Conservation (phyloP, 2,888 invertebrate genomes). For the Calameuta pallipes region DNA sequence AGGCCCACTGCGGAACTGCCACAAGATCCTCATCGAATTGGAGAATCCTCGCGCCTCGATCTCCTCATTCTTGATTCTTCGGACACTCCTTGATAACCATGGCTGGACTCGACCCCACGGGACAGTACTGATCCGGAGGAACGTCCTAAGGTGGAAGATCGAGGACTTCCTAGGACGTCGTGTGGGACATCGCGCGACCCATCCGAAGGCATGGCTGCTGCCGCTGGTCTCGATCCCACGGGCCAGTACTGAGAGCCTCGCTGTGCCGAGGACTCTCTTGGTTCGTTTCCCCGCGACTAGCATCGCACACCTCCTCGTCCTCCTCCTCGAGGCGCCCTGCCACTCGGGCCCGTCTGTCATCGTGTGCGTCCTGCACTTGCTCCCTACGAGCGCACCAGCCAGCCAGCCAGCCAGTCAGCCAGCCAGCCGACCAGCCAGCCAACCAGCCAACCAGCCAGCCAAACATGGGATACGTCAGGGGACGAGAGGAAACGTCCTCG, state of each 20-base stretch:
- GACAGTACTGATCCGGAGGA: constrained; percentile 49
- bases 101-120: constrained; percentile 55
- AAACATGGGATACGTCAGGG: constrained; percentile 47
- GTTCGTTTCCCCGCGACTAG: constrained; percentile 10
- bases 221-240: constrained; percentile 53
- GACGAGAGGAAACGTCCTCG: constrained; percentile 60
- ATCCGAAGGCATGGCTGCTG: constrained; percentile 48
- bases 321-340: constrained; percentile 13
- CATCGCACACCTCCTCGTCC: constrained; percentile 16
- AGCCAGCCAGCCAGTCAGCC: too few relatives aligned
- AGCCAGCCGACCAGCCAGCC: too few relatives aligned
- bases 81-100: constrained; percentile 27
- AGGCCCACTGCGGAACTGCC: too few relatives aligned
- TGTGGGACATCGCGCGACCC: too few relatives aligned
- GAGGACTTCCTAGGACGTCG: constrained; percentile 18
- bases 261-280: too few relatives aligned
- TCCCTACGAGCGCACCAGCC: constrained; percentile 5
- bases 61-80: not conserved
- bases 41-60: not conserved
- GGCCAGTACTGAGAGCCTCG: constrained; percentile 51
- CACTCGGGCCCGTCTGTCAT: constrained; percentile 13
- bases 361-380: constrained; percentile 5
- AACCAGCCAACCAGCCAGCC: not conserved
- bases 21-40: too few relatives aligned
- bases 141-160: constrained; percentile 4